Conservation (phyloP, 2,113 vertebrate species). For the Grus americana region DNA sequence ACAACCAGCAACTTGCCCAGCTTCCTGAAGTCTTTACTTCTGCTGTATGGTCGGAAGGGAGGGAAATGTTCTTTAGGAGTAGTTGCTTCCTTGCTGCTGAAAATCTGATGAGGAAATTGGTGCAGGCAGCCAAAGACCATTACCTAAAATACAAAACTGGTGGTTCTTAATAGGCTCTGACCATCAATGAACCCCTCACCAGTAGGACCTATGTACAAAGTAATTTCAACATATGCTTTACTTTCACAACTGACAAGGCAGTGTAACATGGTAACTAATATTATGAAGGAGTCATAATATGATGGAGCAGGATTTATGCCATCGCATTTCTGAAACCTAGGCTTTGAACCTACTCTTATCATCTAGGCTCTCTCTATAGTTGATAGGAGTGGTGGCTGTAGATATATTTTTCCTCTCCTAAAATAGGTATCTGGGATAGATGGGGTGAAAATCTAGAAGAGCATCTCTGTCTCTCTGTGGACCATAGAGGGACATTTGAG, state of each 20-base stretch:
- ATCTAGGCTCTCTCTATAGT: background rate
- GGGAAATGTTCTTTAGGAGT: background rate
- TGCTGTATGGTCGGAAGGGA: background rate
- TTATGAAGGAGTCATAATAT: background rate
- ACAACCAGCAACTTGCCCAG: background rate
- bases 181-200: background rate
- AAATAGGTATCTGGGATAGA: background rate
- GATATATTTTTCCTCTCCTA: background rate
- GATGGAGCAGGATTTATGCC: background rate
- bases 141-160: background rate
- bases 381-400: fast-evolving
- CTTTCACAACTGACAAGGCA: background rate
- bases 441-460: background rate
- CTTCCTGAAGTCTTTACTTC: background rate
- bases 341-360: background rate
- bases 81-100: background rate
- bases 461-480: background rate
- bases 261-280: background rate
- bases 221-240: background rate
- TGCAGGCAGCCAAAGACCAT: background rate
- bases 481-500: background rate
- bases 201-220: background rate
- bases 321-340: background rate
- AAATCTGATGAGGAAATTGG: background rate
- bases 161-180: background rate